phyloP scores from a whole-genome alignment of 2,888 invertebrate genomes.

The Diarsia rubi region DNA sequence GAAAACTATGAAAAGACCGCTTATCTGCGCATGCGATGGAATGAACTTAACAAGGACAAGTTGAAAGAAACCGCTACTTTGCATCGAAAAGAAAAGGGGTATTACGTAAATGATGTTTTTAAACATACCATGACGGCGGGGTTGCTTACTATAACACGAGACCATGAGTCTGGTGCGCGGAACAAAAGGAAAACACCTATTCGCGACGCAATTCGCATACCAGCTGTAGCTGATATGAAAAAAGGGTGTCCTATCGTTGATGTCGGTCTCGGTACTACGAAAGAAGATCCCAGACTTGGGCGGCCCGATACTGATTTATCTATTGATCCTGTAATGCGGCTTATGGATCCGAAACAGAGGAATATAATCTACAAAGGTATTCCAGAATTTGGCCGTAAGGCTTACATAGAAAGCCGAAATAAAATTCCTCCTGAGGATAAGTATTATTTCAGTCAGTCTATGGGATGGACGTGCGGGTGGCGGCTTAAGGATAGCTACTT shows the following conservation, averaged over 20 bases:
- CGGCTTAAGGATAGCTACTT: slow-evolving; percentile 74
- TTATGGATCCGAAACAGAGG: slow-evolving; percentile 66
- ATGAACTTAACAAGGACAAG: slow-evolving; percentile 65
- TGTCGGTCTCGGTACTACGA: slow-evolving; percentile 74
- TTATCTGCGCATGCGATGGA: slow-evolving; percentile 77
- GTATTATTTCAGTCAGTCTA: slow-evolving; percentile 73
- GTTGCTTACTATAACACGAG: slow-evolving; percentile 70
- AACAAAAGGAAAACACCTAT: slow-evolving; percentile 68
- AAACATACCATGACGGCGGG: slow-evolving; percentile 67
- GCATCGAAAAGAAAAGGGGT: slow-evolving; percentile 70
- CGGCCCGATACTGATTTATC: slow-evolving; percentile 54
- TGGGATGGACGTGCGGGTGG: slow-evolving; percentile 76
- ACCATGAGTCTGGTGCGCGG: slow-evolving; percentile 61
- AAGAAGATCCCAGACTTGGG: slow-evolving; percentile 73
- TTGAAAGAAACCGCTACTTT: slow-evolving; percentile 72
- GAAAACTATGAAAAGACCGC: slow-evolving; percentile 77
- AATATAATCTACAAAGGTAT: slow-evolving; percentile 73
- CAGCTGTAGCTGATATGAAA: slow-evolving; percentile 64
- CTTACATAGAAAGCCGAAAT: slow-evolving; percentile 72
- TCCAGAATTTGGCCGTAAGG: slow-evolving; percentile 72
- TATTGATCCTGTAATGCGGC: slow-evolving; percentile 44
- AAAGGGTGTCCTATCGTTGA: slow-evolving; percentile 74
- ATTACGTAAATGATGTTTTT: slow-evolving; percentile 70
- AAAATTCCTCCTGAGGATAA: slow-evolving; percentile 73
- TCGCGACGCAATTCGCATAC: slow-evolving; percentile 68